A percentile compares a stretch with the other conserved stretches of the same genome.
Conservation (phyloP, 2,797 vertebrate genomes). For the Lateolabrax maculatus region DNA sequence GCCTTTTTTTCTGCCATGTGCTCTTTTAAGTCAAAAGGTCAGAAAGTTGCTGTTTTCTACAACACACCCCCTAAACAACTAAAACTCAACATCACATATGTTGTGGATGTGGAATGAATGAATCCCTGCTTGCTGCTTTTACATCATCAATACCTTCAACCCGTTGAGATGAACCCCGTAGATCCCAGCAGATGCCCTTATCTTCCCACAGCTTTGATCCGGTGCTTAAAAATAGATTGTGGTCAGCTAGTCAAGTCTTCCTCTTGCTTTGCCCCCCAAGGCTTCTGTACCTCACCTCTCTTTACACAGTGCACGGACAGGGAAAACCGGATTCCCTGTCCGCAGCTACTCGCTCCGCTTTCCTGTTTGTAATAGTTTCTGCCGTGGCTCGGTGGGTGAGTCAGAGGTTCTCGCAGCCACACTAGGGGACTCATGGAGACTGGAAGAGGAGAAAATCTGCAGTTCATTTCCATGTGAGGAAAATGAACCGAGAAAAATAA, state of each 20-base stretch:
- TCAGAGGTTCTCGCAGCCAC: constrained; percentile 35
- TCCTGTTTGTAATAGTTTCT: constrained; percentile 49
- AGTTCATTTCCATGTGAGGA: constrained; percentile 64
- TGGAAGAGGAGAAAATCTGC: constrained; percentile 24
- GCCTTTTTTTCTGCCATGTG: not conserved
- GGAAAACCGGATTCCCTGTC: constrained; percentile 41
- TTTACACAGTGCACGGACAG: constrained; percentile 26
- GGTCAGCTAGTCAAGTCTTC: constrained; percentile 64
- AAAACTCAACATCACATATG: not conserved
- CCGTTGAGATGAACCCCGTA: constrained; percentile 10
- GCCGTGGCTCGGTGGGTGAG: constrained; percentile 14
- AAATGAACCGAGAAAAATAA: constrained; percentile 69
- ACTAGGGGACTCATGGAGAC: not conserved
- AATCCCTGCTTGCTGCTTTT: constrained; percentile 8
- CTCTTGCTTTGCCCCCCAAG: constrained; percentile 34
- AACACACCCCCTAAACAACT: not conserved
- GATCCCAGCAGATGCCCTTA: constrained; percentile 15
- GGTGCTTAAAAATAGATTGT: constrained; percentile 78
- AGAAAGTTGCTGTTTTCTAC: constrained; percentile 12
- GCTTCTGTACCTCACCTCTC: constrained; percentile 6
- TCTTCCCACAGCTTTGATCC: constrained; percentile 64
- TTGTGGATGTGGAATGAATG: constrained; percentile 25
- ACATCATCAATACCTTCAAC: constrained; percentile 7
- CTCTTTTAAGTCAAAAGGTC: constrained; percentile 34
- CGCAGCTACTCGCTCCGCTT: constrained; percentile 23